These are phyloP conservation scores for Caenorhabditis virilis DNA, from an alignment of 2,888 invertebrate genomes.

Conservation along the genomic window DNA sequence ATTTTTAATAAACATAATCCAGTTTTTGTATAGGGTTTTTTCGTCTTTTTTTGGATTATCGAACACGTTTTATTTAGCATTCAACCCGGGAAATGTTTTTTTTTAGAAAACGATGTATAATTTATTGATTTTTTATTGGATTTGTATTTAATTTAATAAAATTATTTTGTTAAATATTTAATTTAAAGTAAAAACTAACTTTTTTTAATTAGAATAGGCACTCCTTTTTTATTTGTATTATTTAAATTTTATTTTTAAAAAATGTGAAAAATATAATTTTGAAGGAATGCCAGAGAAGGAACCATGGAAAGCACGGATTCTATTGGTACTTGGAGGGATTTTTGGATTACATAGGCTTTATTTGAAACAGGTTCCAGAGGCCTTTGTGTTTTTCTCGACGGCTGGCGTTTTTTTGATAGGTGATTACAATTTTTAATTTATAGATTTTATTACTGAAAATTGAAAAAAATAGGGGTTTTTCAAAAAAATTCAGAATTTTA, in stretches of 20 bases:
- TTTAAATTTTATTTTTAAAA: background rate
- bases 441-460: background rate
- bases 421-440: too few relatives aligned
- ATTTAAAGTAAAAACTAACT: background rate
- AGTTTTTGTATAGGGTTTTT: background rate
- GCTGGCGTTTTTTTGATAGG: slow-evolving; percentile 49
- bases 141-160: background rate
- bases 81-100: background rate
- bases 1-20: background rate
- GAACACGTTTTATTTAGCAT: background rate
- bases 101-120: too few relatives aligned
- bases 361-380: slow-evolving; percentile 49
- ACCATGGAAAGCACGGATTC: slow-evolving; percentile 14
- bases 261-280: background rate
- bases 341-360: slow-evolving; percentile 52
- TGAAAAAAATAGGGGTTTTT: slow-evolving; percentile 3
- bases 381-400: slow-evolving; percentile 54
- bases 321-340: slow-evolving; percentile 44
- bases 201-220: background rate
- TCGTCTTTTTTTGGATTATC: background rate
- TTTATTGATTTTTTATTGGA: background rate
- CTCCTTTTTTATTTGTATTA: background rate
- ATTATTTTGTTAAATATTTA: background rate
- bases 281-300: background rate
- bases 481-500: background rate